Base-by-base conservation (phyloP, 1,140 invertebrate genomes). In the Eufriesea mexicana region DNA sequence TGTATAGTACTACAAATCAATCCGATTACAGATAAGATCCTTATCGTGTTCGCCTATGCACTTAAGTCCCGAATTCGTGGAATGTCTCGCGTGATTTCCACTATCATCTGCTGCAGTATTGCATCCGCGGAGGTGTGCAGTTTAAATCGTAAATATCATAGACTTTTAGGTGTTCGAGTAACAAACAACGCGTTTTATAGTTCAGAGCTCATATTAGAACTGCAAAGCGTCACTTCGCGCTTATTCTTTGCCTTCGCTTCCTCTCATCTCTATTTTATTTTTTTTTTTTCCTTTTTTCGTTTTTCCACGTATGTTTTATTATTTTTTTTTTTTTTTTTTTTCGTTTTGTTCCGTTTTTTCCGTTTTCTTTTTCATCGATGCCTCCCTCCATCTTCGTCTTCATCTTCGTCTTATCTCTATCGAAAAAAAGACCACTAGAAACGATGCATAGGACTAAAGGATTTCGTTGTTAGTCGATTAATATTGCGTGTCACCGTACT, bases 11-110 rank as follows among this genome's bases (percentile, higher is more conserved):
- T 93, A 94, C 90, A 94, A 93, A 92, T 92, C 90, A 91, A 88
- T 83, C 85, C 87, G 77, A 89, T 74, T 88, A 86, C 54, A 84
- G 84, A 84, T 84, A 85, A 59, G 75, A 86, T 84, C 57, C 76
- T 82, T 79, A 81, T 81, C 77, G 55, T 42, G 57, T 83, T 68
- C 62, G 79, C 91, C 89, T 93, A 93, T 92, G 90, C 91, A 90
- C 91, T 94, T 94, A 94, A 94, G 93, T 94, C 92, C 92, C 93
- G 87, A 93, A 89, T 93, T 47, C 91, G 93, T 93, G 93, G 93
- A 94, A 94, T 94, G 93, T 94, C 92, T 92, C 72, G 82, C 85
- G 75, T 91, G 89, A 93, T 92, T 93, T 94, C 92, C 93, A 93
- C 92, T 89, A 90, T 84, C 25, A 51, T 90, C 89, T 90, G 89